A percentile compares a stretch with the other conserved stretches of the same genome.
phyloP scores from a whole-genome alignment of 2,888 invertebrate genomes.

The Agrotis puta region DNA sequence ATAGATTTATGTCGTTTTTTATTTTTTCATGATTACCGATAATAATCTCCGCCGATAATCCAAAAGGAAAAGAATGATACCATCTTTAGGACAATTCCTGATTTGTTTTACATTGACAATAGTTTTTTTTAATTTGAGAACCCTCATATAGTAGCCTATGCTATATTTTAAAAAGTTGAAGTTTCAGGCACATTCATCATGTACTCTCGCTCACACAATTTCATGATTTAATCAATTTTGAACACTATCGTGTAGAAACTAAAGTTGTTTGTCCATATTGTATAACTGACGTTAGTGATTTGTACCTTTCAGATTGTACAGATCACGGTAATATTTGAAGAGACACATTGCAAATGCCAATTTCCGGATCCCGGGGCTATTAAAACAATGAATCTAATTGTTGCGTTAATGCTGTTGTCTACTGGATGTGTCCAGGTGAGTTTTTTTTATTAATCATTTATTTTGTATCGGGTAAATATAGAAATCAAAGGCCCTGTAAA shows the following conservation, averaged over 20 bases:
- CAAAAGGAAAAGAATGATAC: not conserved
- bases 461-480: not conserved
- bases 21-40: not conserved
- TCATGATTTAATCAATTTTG: not conserved
- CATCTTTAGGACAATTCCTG: not conserved
- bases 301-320: conserved; percentile 14
- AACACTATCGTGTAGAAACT: not conserved
- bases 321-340: not conserved
- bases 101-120: not conserved
- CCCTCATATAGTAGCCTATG: not conserved
- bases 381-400: conserved; percentile 23
- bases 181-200: not conserved
- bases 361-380: not conserved
- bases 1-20: conserved; percentile 9
- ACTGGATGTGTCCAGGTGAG: conserved; percentile 40
- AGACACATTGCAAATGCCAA: conserved; percentile 7
- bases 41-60: not conserved
- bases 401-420: conserved; percentile 7
- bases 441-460: not conserved
- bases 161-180: not conserved
- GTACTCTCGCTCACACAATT: not conserved
- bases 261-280: not conserved
- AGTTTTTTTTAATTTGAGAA: too few relatives aligned
- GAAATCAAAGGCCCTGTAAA: not conserved
- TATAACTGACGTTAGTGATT: not conserved